Percentiles rank a stretch among this genome's conserved stretches.
phyloP scores from a whole-genome alignment of 2,888 invertebrate genomes.

The Matsumyia berberina region DNA sequence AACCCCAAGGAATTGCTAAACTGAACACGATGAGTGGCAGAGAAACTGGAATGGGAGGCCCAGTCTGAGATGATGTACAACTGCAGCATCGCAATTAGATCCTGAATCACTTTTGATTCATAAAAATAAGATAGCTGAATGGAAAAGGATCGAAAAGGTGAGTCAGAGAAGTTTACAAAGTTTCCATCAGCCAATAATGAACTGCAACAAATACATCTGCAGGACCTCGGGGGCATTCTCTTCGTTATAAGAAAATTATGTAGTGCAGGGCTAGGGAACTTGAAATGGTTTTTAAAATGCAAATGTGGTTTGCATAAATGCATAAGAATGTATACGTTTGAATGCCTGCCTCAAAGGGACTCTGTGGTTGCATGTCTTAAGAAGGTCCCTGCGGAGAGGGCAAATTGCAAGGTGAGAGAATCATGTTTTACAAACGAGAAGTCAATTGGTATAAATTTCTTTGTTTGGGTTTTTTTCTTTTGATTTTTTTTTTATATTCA shows the following conservation, averaged over 20 bases:
- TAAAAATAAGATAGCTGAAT: conserved; percentile 38
- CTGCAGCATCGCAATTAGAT: conserved; percentile 67
- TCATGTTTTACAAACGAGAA: conserved; percentile 52
- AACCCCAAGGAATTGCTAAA: conserved; percentile 64
- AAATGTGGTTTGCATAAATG: conserved; percentile 70
- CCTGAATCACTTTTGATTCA: conserved; percentile 66
- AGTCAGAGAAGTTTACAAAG: conserved; percentile 39
- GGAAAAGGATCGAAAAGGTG: conserved; percentile 9
- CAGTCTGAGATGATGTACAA: conserved; percentile 36
- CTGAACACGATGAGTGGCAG: conserved; percentile 31
- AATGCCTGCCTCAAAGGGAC: conserved; percentile 15
- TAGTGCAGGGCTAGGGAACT: conserved; percentile 26
- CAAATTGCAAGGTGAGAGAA: conserved; percentile 46
- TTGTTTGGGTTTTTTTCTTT: background rate
- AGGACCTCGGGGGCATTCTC: conserved; percentile 51
- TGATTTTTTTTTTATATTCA: too few relatives aligned
- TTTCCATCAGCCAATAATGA: conserved; percentile 47
- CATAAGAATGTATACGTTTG: conserved; percentile 23
- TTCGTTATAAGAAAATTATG: conserved; percentile 54
- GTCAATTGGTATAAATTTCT: conserved; percentile 30
- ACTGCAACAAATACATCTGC: conserved; percentile 41
- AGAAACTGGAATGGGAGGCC: background rate
- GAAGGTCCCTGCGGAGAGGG: conserved; percentile 14
- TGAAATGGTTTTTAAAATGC: conserved; percentile 64
- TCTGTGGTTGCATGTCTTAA: conserved; percentile 13